Percentiles rank a stretch among this genome's conserved stretches.
Evolutionary conservation across 92 coral and sea anemone species (phyloP).

Genomic region (Heteractis magnifica): DNA sequence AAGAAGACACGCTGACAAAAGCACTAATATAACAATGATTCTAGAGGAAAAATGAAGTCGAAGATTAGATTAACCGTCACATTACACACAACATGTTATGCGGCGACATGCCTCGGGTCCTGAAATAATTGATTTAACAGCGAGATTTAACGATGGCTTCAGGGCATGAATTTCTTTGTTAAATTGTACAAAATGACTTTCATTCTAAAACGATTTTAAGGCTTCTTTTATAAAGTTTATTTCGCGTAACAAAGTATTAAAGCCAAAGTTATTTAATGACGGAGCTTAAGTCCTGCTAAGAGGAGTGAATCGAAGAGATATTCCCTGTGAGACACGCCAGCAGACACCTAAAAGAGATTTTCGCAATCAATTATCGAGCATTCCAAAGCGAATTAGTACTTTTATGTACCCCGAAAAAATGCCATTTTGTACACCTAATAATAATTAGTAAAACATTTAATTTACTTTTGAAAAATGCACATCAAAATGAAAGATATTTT

Average conservation of each 20-base stretch:
- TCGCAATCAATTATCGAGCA: background rate
- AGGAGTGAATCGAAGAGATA: background rate
- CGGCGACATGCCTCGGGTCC: background rate
- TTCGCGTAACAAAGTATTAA: background rate
- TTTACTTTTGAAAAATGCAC: background rate
- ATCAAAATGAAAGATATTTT: background rate
- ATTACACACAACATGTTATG: background rate
- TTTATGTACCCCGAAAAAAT: background rate
- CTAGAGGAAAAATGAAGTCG: background rate
- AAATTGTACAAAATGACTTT: background rate
- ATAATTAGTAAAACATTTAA: background rate
- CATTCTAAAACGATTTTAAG: background rate
- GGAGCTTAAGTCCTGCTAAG: background rate
- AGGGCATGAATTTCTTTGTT: background rate
- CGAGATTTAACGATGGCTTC: background rate
- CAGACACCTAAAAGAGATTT: background rate
- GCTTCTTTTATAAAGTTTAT: background rate
- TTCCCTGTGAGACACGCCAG: background rate
- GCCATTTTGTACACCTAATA: background rate
- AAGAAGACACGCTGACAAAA: too few species aligned
- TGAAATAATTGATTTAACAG: background rate
- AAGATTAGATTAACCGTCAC: background rate
- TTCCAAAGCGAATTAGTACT: slow-evolving; percentile 2
- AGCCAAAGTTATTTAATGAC: too few species aligned
- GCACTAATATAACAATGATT: too few species aligned